These are phyloP conservation scores for Ammodramus savannarum DNA, from an alignment of 2,113 vertebrate genomes.

Conservation along the genomic window DNA sequence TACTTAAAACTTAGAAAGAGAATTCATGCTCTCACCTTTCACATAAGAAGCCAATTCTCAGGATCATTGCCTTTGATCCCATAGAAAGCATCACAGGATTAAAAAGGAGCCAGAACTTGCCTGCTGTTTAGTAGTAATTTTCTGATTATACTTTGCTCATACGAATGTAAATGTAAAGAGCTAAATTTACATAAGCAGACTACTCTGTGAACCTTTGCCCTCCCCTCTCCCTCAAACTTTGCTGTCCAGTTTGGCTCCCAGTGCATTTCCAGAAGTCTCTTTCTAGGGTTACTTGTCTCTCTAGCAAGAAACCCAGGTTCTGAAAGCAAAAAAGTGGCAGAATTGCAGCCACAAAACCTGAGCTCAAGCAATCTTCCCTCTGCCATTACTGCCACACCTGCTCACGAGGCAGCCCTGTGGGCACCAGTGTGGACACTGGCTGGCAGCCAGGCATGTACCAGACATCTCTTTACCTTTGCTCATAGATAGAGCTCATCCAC, in stretches of 20 bases:
- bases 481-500: not conserved
- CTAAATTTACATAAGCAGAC: not conserved
- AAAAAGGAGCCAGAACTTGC: not conserved
- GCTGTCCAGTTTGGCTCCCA: not conserved
- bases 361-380: not conserved
- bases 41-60: not conserved
- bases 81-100: not conserved
- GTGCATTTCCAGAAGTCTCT: not conserved
- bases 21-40: not conserved
- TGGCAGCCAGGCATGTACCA: not conserved
- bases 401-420: not conserved
- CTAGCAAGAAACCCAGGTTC: not conserved
- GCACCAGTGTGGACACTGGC: not conserved
- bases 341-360: not conserved
- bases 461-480: not conserved
- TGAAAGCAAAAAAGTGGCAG: not conserved
- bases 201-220: not conserved
- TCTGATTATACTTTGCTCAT: not conserved
- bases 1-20: not conserved
- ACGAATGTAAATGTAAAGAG: not conserved
- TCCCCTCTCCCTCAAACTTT: not conserved
- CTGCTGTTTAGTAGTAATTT: not conserved
- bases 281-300: not conserved
- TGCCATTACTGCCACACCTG: not conserved
- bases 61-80: not conserved